These are phyloP conservation scores for Melanophora roralis DNA, from an alignment of 2,888 invertebrate species.

Conservation along the genomic window DNA sequence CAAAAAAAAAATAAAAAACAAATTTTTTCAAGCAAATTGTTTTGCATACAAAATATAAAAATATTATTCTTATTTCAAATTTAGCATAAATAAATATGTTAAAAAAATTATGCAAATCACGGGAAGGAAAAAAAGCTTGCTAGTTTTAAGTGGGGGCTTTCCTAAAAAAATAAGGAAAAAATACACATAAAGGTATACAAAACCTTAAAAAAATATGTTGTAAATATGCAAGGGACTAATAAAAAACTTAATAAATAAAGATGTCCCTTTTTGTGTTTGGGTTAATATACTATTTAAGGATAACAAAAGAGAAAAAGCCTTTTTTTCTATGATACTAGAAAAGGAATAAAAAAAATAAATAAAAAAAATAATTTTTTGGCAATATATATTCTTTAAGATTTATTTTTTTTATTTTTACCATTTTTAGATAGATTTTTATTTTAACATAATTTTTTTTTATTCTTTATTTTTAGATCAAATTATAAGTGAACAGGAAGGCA, in stretches of 20 bases:
- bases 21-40: constrained; percentile 10
- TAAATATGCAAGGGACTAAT: not conserved
- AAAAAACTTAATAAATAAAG: constrained; percentile 28
- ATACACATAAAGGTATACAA: constrained; percentile 14
- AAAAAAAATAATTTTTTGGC: not conserved
- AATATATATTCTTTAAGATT: too few relatives aligned
- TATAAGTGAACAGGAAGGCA: constrained; percentile 75
- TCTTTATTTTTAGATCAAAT: constrained; percentile 70
- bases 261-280: constrained; percentile 47
- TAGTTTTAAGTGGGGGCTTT: not conserved
- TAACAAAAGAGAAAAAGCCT: not conserved
- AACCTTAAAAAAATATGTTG: not conserved
- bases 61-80: constrained; percentile 53
- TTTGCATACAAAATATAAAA: constrained; percentile 54
- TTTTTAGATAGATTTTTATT: constrained; percentile 21
- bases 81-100: constrained; percentile 42
- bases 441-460: constrained; percentile 6
- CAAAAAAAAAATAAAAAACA: not conserved
- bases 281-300: constrained; percentile 53
- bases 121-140: not conserved
- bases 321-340: not conserved
- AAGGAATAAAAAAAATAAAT: not conserved
- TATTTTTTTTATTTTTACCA: too few relatives aligned
- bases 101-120: constrained; percentile 56
- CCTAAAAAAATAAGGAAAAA: constrained; percentile 23